Evolutionary conservation across 2,797 vertebrate genomes (phyloP).

Genomic region (Microhierax caerulescens): DNA sequence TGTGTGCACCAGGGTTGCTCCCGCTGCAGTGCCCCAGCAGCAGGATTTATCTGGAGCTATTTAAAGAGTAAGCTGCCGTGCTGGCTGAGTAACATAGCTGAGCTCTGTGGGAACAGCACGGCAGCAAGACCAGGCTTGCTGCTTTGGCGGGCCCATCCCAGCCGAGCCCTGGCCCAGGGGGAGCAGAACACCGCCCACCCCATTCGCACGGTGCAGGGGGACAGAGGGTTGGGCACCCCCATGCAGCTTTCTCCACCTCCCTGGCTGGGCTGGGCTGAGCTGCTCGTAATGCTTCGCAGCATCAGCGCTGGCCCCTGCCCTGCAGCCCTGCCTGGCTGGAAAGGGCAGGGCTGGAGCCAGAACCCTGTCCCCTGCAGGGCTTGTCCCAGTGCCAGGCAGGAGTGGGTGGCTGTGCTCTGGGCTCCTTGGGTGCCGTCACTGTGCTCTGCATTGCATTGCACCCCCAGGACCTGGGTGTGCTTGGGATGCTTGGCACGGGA

Average conservation of each 20-base stretch:
- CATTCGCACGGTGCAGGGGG: slow-evolving; percentile 46
- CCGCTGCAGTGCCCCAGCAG: background rate
- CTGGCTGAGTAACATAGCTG: slow-evolving; percentile 67
- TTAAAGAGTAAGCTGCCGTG: slow-evolving; percentile 63
- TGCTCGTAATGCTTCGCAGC: background rate
- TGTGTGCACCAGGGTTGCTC: background rate
- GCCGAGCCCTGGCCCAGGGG: slow-evolving; percentile 58
- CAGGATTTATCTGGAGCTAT: slow-evolving; percentile 40
- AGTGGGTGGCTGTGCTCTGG: slow-evolving; percentile 35
- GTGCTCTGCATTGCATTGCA: background rate
- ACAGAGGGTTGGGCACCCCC: background rate
- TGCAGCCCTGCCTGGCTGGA: background rate
- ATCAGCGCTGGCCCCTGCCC: background rate
- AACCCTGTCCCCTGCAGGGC: background rate
- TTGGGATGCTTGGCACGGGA: background rate
- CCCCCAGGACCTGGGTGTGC: slow-evolving; percentile 5
- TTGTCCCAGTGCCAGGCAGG: background rate
- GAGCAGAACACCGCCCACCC: slow-evolving; percentile 28
- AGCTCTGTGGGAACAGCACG: slow-evolving; percentile 67
- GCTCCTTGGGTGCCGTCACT: background rate
- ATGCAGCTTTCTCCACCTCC: background rate
- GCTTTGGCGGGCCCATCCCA: slow-evolving; percentile 13
- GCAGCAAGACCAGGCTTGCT: slow-evolving; percentile 71
- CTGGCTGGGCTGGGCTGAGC: background rate
- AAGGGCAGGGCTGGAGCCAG: slow-evolving; percentile 25